These are phyloP conservation scores for Montipora capitata DNA, from an alignment of 92 coral and sea anemone species.

Conservation along the genomic window DNA sequence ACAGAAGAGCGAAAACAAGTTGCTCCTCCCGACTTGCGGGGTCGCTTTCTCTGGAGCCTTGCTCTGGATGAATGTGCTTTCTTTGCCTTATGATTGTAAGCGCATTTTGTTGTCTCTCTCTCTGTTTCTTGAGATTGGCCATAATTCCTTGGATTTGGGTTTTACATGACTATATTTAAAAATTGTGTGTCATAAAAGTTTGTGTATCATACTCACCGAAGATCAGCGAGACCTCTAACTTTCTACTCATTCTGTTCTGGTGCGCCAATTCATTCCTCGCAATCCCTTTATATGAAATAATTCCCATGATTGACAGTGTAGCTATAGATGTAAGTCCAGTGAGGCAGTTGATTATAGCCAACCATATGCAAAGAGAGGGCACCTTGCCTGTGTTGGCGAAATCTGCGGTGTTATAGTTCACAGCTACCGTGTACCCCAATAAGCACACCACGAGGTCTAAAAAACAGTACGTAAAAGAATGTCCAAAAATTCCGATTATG, in stretches of 20 bases:
- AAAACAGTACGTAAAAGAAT: too few species aligned
- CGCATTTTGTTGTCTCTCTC: too few species aligned
- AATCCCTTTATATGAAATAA: conserved; percentile 58
- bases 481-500: too few species aligned
- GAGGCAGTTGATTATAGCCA: conserved; percentile 78
- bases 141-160: too few species aligned
- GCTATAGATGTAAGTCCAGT: conserved; percentile 72
- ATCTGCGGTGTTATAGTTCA: conserved; percentile 75
- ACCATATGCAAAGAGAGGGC: conserved; percentile 67
- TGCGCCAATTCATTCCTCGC: conserved; percentile 47
- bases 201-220: background rate
- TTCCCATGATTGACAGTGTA: conserved; percentile 62
- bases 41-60: too few species aligned
- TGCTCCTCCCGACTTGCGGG: too few species aligned
- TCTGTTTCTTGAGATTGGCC: too few species aligned
- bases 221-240: conserved; percentile 1
- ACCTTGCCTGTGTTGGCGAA: conserved; percentile 44
- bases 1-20: too few species aligned
- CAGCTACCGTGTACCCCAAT: conserved; percentile 59
- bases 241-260: conserved; percentile 29
- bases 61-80: too few species aligned
- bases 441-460: conserved; percentile 52
- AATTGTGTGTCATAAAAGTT: too few species aligned
- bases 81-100: too few species aligned
- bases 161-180: too few species aligned